A percentile compares a stretch with the other conserved stretches of the same genome.
Conservation (phyloP, 2,113 vertebrate genomes). For the Alexandromys fortis region DNA sequence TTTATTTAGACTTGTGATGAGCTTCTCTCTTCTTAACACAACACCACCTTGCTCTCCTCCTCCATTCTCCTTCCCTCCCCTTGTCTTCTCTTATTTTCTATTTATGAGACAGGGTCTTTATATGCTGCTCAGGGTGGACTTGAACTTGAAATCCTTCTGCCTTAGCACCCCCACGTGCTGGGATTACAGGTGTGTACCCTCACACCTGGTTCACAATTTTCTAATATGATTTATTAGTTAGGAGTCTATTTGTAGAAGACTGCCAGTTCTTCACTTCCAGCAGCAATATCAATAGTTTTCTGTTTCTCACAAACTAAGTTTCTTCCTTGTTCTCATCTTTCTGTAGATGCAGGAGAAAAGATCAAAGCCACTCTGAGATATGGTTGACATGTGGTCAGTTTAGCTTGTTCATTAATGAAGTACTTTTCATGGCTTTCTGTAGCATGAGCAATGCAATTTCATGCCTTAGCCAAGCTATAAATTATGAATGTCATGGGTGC, state of each 20-base stretch:
- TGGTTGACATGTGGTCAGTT: not conserved
- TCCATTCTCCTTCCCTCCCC: not conserved
- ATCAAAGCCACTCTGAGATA: conserved; percentile 31
- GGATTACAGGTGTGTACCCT: not conserved
- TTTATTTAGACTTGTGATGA: conserved; percentile 26
- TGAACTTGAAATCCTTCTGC: not conserved
- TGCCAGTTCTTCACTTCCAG: not conserved
- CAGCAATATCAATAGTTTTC: not conserved
- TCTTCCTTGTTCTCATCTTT: conserved; percentile 13
- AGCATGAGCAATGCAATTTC: not conserved
- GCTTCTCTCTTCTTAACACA: not conserved
- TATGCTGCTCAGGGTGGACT: not conserved
- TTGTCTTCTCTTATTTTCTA: not conserved
- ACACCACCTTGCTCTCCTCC: no score
- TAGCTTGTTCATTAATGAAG: conserved; percentile 27
- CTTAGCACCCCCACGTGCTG: not conserved
- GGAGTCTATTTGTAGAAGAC: conserved; percentile 40
- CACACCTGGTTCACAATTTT: not conserved
- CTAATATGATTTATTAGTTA: conserved; percentile 6
- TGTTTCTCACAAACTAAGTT: not conserved
- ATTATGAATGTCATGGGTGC: not conserved
- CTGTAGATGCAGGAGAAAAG: conserved; percentile 23
- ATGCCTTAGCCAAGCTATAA: conserved; percentile 30
- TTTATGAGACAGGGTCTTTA: not conserved
- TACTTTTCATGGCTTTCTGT: not conserved